phyloP scores from a whole-genome alignment of 2,888 invertebrate genomes.

The Auanema sp. region DNA sequence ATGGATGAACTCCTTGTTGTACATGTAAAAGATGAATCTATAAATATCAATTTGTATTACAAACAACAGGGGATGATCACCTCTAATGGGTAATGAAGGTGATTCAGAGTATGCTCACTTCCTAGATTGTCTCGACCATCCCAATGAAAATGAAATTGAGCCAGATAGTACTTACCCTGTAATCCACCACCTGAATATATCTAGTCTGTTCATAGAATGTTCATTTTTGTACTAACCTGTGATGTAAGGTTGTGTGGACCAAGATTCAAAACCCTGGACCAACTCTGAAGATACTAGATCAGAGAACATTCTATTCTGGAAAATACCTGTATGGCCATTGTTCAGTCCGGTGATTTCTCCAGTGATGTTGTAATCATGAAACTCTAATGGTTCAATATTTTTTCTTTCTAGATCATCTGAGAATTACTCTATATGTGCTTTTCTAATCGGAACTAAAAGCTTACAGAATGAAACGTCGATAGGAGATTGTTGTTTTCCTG shows the following conservation, averaged over 20 bases:
- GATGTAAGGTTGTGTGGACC: constrained; percentile 16
- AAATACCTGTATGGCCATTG: constrained; percentile 29
- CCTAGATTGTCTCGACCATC: constrained; percentile 16
- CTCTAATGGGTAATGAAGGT: constrained; percentile 17
- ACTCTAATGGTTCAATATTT: constrained; percentile 3
- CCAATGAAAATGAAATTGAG: constrained; percentile 21
- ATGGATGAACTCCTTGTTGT: constrained; percentile 9
- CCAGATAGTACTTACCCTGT: constrained; percentile 1
- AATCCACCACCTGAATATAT: constrained; percentile 13
- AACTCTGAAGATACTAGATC: constrained; percentile 6
- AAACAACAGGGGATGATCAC: not conserved
- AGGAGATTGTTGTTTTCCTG: constrained; percentile 10
- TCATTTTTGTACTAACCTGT: constrained; percentile 1
- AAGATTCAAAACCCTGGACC: constrained; percentile 11
- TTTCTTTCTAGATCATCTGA: not conserved
- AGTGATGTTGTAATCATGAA: constrained; percentile 13
- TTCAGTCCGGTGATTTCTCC: constrained; percentile 9
- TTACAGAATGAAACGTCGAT: constrained; percentile 9
- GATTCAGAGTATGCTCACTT: constrained; percentile 15
- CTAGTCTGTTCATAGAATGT: not conserved
- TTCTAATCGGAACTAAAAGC: not conserved
- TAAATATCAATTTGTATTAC: not conserved
- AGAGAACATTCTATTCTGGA: not conserved
- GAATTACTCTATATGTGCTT: not conserved
- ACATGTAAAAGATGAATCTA: constrained; percentile 19